Evolutionary conservation across 1,140 invertebrate genomes (phyloP), one percentile per base, ranked within the genome.

Genomic region (Drosophila simulans): DNA sequence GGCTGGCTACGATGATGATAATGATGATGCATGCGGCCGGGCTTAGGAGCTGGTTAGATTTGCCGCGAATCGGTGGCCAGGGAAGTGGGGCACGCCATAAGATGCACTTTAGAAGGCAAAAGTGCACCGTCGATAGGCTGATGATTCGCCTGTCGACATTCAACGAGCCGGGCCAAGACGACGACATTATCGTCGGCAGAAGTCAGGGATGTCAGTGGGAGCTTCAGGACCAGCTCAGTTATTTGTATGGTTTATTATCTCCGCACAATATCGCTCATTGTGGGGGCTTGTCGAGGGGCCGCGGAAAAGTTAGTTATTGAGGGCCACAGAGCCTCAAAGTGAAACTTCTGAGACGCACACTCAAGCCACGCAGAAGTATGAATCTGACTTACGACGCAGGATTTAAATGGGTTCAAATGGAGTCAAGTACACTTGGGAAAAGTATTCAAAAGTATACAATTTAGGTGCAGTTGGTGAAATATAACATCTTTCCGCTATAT

Each of bases 71-170:
- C 7, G 2, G 39, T 46, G 40, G 40, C n/a, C 31, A 31, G 35
- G 17, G 13, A 55, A 27, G 35, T 13, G 54, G 39, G 17, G 15
- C 12, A 12, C 27, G 42, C 7, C 20, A 48, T 15, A 15, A 15
- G 39, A 40, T 53, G 57, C 71, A 64, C 55, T 70, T 68, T 73
- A 71, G 70, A 64, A 57, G 59, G 72, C 72, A 73, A 76, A 80
- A 79, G 76, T 79, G 69, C 71, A 81, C 68, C 68, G 79, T 82
- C 77, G 77, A 80, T 80, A 80, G 80, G 54, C 69, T 62, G 80
- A 78, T 83, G 79, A 82, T 85, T 86, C 83, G 79, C 72, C 81
- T 84, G 81, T 84, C 81, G 84, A 77, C 82, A 85, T 85, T 72
- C 80, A 79, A 78, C 68, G 49, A 74, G 52, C 40, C 48, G 27